A percentile compares a stretch with the other conserved stretches of the same genome.
phyloP scores from a whole-genome alignment of 2,888 invertebrate genomes.

The Caenorhabditis macrosperma region DNA sequence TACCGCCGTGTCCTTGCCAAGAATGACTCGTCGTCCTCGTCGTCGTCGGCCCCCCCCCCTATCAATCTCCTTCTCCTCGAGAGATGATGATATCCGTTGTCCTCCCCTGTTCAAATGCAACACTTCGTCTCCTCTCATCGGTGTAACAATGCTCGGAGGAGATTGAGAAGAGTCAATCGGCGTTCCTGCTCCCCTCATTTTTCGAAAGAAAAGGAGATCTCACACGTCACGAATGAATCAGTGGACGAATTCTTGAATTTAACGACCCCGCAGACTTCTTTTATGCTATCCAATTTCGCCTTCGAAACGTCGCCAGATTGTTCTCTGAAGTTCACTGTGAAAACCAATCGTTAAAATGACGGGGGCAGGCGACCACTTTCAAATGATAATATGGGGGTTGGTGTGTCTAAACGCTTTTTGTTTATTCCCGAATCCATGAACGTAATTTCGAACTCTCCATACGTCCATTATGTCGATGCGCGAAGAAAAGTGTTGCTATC shows the following conservation, averaged over 20 bases:
- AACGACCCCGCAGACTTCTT: constrained; percentile 38
- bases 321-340: constrained; percentile 40
- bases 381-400: background rate
- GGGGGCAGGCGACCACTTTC: background rate
- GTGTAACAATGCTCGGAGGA: constrained; percentile 46
- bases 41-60: background rate
- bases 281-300: constrained; percentile 46
- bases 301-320: constrained; percentile 37
- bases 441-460: constrained; percentile 4
- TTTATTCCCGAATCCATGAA: background rate
- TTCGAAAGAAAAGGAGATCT: background rate
- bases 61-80: background rate
- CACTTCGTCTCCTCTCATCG: constrained; percentile 10
- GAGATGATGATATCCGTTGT: background rate
- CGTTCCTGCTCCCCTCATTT: constrained; percentile 21
- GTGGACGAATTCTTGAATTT: constrained; percentile 14
- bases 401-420: background rate
- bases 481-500: too few species aligned
- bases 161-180: constrained; percentile 48
- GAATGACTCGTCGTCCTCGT: background rate
- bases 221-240: constrained; percentile 24
- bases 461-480: too few species aligned
- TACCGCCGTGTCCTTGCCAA: background rate
- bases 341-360: constrained; percentile 9
- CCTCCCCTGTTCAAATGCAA: constrained; percentile 24